Evolutionary conservation across 2,113 vertebrate genomes (phyloP), one percentile per base, ranked within the genome.

Genomic region (Pseudorasbora parva): DNA sequence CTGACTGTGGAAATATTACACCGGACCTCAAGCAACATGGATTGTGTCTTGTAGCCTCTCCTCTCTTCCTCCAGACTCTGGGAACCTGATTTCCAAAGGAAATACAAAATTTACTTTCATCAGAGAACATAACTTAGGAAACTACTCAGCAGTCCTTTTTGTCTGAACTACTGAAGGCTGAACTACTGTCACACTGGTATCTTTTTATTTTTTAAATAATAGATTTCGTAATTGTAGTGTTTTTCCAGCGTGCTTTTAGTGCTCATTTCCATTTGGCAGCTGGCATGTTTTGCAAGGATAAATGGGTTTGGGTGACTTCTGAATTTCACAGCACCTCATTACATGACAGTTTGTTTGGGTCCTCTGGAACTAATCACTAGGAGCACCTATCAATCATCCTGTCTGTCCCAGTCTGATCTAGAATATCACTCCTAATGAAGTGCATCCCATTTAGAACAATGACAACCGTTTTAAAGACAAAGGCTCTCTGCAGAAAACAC

Each of bases 341-440:
- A 78, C 45, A 59, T 66, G 11, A n/a, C 49, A 19, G 51, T 37
- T 60, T 80, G 49, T 62, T 69, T 60, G 30, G 1, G 51, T 57
- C 41, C 54, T 21, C 25, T 62, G 47, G 11, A 4, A 5, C 45
- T 74, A 25, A 78, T 66, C 57, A 78, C 62, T 25, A 59, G 19
- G 62, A 15, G 33, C 79, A 78, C 9, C n/a, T n/a, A 68, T 84
- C 57, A 21, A 72, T 87, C 82, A 82, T 64, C 19, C 12, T 66
- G 76, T 80, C 57, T 57, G 77, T 33, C 56, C 57, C 27, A 47
- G 7, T 74, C 8, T n/a, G 59, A 60, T 37, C 23, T 66, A 74
- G n/a, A 21, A 21, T 79, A 49, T 41, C 25, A 15, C 41, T 73
- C 27, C 73, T 81, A 80, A 85, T 85, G 78, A 84, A 75, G 68